These are phyloP conservation scores for Tortricodes alternella DNA, from an alignment of 2,888 invertebrate genomes.

Conservation along the genomic window DNA sequence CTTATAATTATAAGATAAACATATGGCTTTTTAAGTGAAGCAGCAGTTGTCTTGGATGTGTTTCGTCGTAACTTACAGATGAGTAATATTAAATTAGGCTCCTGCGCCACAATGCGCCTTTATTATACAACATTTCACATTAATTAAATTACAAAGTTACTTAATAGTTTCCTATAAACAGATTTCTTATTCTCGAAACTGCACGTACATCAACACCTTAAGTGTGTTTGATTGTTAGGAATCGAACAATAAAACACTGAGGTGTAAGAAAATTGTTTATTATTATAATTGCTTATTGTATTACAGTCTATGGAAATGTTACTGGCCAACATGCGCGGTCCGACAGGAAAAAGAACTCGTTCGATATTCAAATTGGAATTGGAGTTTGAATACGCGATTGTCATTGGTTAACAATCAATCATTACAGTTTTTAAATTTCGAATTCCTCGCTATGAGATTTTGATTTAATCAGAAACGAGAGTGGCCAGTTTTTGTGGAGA, in stretches of 20 bases:
- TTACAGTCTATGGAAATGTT: constrained; percentile 59
- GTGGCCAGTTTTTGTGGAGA: constrained; percentile 53
- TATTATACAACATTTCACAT: constrained; percentile 16
- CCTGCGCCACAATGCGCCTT: constrained; percentile 33
- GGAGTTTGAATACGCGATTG: constrained; percentile 78
- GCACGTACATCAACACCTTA: constrained; percentile 8
- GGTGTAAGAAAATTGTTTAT: constrained; percentile 49
- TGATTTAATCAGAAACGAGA: constrained; percentile 65
- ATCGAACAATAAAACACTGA: constrained; percentile 34
- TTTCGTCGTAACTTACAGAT: constrained; percentile 39
- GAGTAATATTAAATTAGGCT: constrained; percentile 64
- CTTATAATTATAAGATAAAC: constrained; percentile 71
- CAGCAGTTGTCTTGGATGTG: constrained; percentile 49
- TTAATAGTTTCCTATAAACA: neutral
- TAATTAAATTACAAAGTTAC: constrained; percentile 10
- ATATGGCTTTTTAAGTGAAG: constrained; percentile 68
- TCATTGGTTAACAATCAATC: constrained; percentile 81
- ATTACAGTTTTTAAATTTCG: constrained; percentile 78
- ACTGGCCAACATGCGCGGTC: constrained; percentile 55
- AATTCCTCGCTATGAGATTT: constrained; percentile 66
- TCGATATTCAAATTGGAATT: constrained; percentile 74
- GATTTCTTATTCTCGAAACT: neutral
- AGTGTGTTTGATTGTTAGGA: constrained; percentile 16
- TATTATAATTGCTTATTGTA: constrained; percentile 67
- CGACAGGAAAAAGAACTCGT: constrained; percentile 74